A percentile compares a stretch with the other conserved stretches of the same genome.
Evolutionary conservation across 2,113 vertebrate species (phyloP).

Genomic region (Arenaria interpres): DNA sequence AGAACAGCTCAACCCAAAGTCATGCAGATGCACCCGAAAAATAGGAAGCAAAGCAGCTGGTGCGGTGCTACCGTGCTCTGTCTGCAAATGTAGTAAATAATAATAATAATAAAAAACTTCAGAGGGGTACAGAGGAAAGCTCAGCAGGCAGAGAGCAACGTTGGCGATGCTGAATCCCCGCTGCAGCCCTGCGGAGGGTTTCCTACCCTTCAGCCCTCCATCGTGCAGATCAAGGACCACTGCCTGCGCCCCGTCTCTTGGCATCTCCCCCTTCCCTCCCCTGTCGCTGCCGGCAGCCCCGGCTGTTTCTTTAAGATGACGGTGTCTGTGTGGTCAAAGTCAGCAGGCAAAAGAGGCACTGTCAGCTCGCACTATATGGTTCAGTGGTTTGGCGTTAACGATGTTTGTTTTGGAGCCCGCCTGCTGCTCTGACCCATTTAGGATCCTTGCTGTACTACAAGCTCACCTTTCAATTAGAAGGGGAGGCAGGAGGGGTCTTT

Average conservation of each 20-base stretch:
- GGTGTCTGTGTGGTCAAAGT: not conserved
- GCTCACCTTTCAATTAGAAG: not conserved
- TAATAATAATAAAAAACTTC: too few species aligned
- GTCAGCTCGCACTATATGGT: slow-evolving; percentile 48
- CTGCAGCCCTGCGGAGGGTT: not conserved
- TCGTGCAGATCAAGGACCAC: accelerated
- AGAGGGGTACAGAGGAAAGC: not conserved
- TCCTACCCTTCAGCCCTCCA: not conserved
- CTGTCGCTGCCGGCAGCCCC: not conserved
- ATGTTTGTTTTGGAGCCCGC: slow-evolving; percentile 62
- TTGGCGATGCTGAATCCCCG: accelerated
- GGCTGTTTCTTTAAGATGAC: slow-evolving; percentile 41
- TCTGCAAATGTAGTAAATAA: not conserved
- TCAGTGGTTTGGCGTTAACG: slow-evolving; percentile 59
- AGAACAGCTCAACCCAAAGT: slow-evolving; percentile 23
- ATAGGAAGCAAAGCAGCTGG: not conserved
- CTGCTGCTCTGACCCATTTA: slow-evolving; percentile 61
- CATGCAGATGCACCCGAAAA: not conserved
- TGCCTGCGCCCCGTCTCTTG: accelerated
- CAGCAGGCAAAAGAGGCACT: slow-evolving; percentile 37
- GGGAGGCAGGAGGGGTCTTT: not conserved
- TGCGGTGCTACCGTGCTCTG: not conserved
- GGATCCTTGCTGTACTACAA: slow-evolving; percentile 17
- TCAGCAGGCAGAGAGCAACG: not conserved
- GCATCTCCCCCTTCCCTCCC: not conserved